Evolutionary conservation across 2,888 invertebrate genomes (phyloP).

Genomic region (Clepsis dumicolana): DNA sequence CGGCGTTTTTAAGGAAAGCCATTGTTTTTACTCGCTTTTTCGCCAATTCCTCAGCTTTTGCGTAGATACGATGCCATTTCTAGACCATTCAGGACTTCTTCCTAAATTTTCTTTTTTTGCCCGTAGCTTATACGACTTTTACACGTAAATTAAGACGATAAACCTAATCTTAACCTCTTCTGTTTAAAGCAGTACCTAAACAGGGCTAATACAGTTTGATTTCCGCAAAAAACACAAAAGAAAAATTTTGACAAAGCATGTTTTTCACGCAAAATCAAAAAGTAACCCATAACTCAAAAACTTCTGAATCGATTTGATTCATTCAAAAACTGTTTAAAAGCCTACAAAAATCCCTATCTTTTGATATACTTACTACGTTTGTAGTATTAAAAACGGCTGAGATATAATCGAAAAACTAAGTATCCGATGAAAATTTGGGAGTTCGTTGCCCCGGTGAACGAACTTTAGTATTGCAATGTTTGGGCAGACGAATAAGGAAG

Average conservation of each 20-base stretch:
- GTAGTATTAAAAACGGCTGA: not conserved
- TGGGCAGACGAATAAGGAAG: constrained; percentile 26
- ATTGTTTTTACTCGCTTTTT: constrained; percentile 38
- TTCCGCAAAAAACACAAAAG: not conserved
- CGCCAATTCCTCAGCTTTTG: constrained; percentile 12
- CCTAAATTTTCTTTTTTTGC: not conserved
- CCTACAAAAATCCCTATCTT: constrained; percentile 13
- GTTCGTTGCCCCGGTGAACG: constrained; percentile 22
- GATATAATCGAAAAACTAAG: constrained; percentile 17
- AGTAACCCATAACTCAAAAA: constrained; percentile 18
- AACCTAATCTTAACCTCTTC: not conserved
- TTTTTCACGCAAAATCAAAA: not conserved
- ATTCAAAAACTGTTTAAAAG: constrained; percentile 12
- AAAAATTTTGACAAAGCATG: not conserved
- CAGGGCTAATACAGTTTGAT: not conserved
- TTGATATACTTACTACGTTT: not conserved
- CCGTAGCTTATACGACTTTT: not conserved
- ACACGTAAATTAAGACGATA: not conserved
- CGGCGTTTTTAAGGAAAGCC: constrained; percentile 22
- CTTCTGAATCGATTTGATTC: not conserved
- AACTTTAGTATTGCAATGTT: constrained; percentile 33
- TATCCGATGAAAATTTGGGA: constrained; percentile 25
- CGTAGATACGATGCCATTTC: not conserved
- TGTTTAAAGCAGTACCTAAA: not conserved
- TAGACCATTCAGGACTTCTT: not conserved